Evolutionary conservation across 2,113 vertebrate species (phyloP).

Genomic region (Tringa solitaria): DNA sequence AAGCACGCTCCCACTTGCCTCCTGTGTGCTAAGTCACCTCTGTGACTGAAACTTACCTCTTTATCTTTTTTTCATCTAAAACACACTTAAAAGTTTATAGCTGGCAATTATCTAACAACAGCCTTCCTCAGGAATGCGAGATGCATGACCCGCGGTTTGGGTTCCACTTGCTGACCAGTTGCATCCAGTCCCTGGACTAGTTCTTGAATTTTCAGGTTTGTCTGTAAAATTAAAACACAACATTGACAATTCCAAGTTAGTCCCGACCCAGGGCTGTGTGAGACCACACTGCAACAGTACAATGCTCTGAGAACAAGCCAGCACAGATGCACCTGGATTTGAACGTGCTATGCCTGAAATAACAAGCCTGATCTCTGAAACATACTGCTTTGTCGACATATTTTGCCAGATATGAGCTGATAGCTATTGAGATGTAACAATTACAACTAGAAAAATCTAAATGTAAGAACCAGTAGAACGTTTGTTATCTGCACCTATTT

Average conservation of each 20-base stretch:
- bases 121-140: not conserved
- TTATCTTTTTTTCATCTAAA: not conserved
- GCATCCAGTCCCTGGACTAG: not conserved
- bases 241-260: not conserved
- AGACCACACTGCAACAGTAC: not conserved
- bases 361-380: not conserved
- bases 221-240: not conserved
- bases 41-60: slow-evolving; percentile 12
- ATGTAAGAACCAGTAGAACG: not conserved
- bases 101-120: not conserved
- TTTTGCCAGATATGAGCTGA: not conserved
- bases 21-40: not conserved
- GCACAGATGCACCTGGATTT: not conserved
- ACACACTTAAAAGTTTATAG: not conserved
- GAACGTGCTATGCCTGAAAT: not conserved
- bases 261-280: not conserved
- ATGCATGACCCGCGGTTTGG: not conserved
- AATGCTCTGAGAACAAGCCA: not conserved
- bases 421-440: not conserved
- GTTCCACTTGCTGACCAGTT: not conserved
- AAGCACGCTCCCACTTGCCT: not conserved
- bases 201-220: not conserved
- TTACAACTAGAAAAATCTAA: not conserved
- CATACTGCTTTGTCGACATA: not conserved
- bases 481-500: not conserved